phyloP scores from a whole-genome alignment of 2,888 invertebrate genomes.

The Scaptodrosophila latifasciaeformis region DNA sequence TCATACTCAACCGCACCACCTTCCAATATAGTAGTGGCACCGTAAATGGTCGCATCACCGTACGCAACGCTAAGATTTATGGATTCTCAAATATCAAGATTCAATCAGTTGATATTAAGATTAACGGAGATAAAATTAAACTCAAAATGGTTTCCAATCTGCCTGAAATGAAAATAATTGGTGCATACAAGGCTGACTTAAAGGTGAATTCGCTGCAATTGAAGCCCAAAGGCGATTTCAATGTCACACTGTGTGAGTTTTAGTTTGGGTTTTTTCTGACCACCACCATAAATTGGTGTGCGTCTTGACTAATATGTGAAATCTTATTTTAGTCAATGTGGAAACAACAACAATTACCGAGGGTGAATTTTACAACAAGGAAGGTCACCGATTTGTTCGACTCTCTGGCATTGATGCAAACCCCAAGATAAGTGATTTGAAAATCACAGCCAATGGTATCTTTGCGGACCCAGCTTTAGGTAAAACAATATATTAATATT shows the following conservation, averaged over 20 bases:
- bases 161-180: slow-evolving; percentile 77
- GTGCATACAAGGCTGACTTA: slow-evolving; percentile 80
- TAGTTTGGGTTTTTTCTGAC: no score
- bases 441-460: slow-evolving; percentile 78
- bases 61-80: slow-evolving; percentile 77
- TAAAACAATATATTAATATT: no score
- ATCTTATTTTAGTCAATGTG: no score
- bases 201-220: slow-evolving; percentile 78
- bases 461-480: slow-evolving; percentile 81
- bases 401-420: slow-evolving; percentile 78
- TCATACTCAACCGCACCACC: slow-evolving; percentile 57
- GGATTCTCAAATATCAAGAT: slow-evolving; percentile 77
- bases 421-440: slow-evolving; percentile 80
- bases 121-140: slow-evolving; percentile 73
- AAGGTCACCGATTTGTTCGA: slow-evolving; percentile 77
- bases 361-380: slow-evolving; percentile 77
- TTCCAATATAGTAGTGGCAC: slow-evolving; percentile 63
- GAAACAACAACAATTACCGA: slow-evolving; percentile 54
- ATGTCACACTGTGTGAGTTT: slow-evolving; percentile 79
- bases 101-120: slow-evolving; percentile 76
- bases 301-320: not conserved
- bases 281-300: no score
- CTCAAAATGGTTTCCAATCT: slow-evolving; percentile 76
- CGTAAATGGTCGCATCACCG: slow-evolving; percentile 60
- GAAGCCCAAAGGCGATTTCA: slow-evolving; percentile 79